phyloP scores from a whole-genome alignment of 2,113 vertebrate species.

The Myotis brandtii region DNA sequence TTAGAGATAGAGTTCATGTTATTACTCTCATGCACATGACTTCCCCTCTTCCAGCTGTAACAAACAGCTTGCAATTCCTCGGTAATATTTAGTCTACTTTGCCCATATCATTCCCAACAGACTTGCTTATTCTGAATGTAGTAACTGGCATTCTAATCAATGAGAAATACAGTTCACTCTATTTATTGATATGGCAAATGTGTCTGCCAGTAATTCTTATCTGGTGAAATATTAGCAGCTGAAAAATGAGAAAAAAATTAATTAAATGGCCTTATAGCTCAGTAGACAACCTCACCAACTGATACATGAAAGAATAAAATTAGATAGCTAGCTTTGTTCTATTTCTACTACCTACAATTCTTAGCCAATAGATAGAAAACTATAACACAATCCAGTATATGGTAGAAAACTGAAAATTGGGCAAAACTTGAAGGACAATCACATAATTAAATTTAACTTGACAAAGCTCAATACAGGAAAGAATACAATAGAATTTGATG shows the following conservation, averaged over 20 bases:
- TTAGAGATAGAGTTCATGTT: not conserved
- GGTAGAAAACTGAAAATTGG: not conserved
- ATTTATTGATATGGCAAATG: not conserved
- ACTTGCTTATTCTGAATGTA: constrained; percentile 19
- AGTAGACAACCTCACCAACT: not conserved
- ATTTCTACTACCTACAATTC: not conserved
- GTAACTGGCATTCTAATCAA: not conserved
- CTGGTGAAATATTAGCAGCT: constrained; percentile 1
- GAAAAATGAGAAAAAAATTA: constrained; percentile 15
- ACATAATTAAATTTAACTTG: not conserved
- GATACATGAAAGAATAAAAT: not conserved
- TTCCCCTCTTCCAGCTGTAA: not conserved
- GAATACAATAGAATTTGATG: not conserved
- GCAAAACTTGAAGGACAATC: not conserved
- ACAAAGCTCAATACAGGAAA: not conserved
- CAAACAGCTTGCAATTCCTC: not conserved
- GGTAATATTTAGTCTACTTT: not conserved
- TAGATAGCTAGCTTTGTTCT: not conserved
- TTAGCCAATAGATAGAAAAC: not conserved
- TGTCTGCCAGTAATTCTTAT: constrained; percentile 51
- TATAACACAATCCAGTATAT: not conserved
- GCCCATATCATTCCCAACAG: not conserved
- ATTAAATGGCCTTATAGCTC: constrained; percentile 11
- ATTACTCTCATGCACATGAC: not conserved
- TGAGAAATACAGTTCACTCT: not conserved